Evolutionary conservation across 2,797 vertebrate genomes (phyloP), one percentile per base, ranked within the genome.

Genomic region (Halcyon leucocephala): DNA sequence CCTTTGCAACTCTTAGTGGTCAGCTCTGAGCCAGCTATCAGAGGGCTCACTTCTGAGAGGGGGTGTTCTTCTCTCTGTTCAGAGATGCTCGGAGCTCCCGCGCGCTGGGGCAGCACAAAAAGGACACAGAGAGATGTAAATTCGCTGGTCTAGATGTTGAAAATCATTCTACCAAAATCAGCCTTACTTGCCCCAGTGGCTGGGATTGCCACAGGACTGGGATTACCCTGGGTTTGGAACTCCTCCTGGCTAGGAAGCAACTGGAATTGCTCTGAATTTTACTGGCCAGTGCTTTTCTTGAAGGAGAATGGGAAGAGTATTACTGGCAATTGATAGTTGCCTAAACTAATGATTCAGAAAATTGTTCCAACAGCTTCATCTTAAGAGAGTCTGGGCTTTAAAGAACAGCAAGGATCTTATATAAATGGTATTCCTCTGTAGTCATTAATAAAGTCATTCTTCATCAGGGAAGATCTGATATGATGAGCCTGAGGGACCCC

Each of bases 271-370:
- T 86, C 37, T n/a, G 26, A 22, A 3, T 26, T 64, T 44, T 12
- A 29, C 28, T 11, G 31, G 67, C 35, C 9, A 21, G 0, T 10
- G 15, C 10, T 80, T 49, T 69, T 89, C 33, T 54, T n/a, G 18
- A 33, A 84, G 71, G 33, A 73, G 44, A 85, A 35, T 0, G 6
- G 42, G 48, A 91, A 52, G 20, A 60, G 9, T 9, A 22, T 35
- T 6, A 14, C 28, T 37, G 28, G 51, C 33, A 87, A 39, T 10
- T 77, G 22, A 48, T 12, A 66, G 79, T 5, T 46, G 29, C 57
- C 52, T 46, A 42, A 92, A 7, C 7, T 82, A 93, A 78, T 35
- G 78, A 62, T 58, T 96, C 57, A 87, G 76, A 81, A 78, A 94
- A 88, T 65, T 83, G 55, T 72, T 96, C 55, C 74, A 86, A 58